Evolutionary conservation across 2,888 invertebrate species (phyloP).

Genomic region (Conus canariensis): DNA sequence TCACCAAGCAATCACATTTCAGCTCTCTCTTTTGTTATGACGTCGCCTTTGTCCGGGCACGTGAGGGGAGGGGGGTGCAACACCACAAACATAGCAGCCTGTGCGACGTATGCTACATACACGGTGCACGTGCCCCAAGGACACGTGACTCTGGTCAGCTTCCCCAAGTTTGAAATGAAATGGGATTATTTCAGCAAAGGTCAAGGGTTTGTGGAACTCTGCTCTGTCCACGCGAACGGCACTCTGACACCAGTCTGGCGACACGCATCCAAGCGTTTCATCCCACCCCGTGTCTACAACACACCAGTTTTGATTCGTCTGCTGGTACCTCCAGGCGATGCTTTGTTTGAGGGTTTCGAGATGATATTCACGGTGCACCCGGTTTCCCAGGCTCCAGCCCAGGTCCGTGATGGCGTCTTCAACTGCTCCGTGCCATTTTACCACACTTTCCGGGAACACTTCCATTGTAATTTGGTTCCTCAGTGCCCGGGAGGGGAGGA

Average conservation of each 20-base stretch:
- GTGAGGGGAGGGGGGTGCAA: neutral
- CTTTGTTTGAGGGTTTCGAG: neutral
- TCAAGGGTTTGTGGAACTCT: neutral
- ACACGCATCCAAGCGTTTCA: neutral
- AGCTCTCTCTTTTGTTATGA: neutral
- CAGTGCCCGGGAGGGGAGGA: conserved; percentile 26
- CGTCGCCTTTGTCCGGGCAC: neutral
- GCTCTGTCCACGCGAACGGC: neutral
- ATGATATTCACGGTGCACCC: conserved; percentile 18
- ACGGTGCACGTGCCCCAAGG: neutral
- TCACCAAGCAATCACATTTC: neutral
- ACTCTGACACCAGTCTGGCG: neutral
- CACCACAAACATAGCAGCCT: neutral
- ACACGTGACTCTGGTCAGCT: conserved; percentile 9
- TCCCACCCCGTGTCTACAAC: neutral
- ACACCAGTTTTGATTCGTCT: neutral
- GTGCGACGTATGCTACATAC: neutral
- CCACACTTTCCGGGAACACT: conserved; percentile 15
- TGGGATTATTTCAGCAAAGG: neutral
- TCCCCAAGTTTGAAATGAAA: neutral
- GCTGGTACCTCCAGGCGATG: neutral
- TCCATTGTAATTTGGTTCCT: conserved; percentile 17
- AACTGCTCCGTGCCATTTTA: conserved; percentile 35
- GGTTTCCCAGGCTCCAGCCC: neutral
- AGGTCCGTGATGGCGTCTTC: neutral